phyloP scores from a whole-genome alignment of 2,113 vertebrate species.

The Austrofundulus limnaeus region DNA sequence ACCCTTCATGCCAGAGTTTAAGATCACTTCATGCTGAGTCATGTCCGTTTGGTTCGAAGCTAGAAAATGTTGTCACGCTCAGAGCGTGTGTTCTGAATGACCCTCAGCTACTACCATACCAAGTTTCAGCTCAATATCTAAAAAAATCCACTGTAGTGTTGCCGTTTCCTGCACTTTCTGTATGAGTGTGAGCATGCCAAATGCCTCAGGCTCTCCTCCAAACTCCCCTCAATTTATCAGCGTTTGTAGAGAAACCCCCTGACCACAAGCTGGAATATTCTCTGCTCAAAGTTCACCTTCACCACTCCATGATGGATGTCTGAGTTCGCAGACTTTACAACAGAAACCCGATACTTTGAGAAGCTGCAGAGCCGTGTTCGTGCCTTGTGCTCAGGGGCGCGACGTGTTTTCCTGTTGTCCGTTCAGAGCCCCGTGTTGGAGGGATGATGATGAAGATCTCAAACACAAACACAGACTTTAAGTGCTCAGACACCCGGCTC shows the following conservation, averaged over 20 bases:
- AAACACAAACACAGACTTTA: constrained; percentile 29
- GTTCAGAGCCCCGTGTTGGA: constrained; percentile 17
- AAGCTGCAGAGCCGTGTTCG: neutral
- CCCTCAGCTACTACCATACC: no score
- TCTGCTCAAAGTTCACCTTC: constrained; percentile 19
- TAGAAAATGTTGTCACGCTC: no score
- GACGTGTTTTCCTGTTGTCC: constrained; percentile 14
- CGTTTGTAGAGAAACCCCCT: neutral
- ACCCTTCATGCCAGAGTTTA: no score
- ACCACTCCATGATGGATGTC: constrained; percentile 15
- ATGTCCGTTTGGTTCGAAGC: no score
- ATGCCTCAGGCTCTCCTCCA: constrained; percentile 29
- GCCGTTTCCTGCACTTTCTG: constrained; percentile 11
- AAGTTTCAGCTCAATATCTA: no score
- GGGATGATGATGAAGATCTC: constrained; percentile 41
- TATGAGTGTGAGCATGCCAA: constrained; percentile 28
- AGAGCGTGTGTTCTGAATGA: no score
- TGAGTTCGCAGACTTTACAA: constrained; percentile 28
- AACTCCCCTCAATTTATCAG: constrained; percentile 31
- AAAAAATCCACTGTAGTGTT: no score
- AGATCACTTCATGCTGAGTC: no score
- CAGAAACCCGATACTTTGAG: constrained; percentile 17
- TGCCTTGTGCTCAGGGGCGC: neutral
- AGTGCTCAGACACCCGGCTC: constrained; percentile 1
- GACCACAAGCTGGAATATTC: constrained; percentile 13